Base-by-base conservation (phyloP, 2,797 vertebrate genomes). In the Rhynchotus rufescens region DNA sequence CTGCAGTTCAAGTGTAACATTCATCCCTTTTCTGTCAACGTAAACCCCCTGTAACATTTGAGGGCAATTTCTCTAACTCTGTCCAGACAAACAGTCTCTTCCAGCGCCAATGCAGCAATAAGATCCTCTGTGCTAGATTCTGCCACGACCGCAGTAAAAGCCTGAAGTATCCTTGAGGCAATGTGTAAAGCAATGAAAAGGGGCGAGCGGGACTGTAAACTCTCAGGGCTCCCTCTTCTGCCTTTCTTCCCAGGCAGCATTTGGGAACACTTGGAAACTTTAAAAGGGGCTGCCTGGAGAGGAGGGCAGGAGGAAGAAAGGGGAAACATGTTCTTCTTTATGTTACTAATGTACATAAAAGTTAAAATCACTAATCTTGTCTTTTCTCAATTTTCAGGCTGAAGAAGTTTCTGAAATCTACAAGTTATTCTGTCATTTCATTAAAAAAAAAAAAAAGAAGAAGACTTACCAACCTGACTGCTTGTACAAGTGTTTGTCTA, bases 91-190 rank as follows among this genome's bases (percentile, higher is more conserved):
- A 10, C 44, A 68, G 57, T 21, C 15, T 92, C 62, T 80, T 67
- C 36, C 17, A n/a, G 32, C 61, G 61, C 60, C 81, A 83, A 12
- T 64, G 82, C 74, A 81, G 93, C 65, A 81, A 69, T 12, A 38
- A 66, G 80, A 92, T 69, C 32, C 4, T 7, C 54, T 92, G 86
- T 80, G 93, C 94, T 94, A 93, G 80, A 84, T 95, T 94, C 86
- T 94, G 91, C 91, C 82, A 88, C 77, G 65, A 80, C 42, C 80
- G 91, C 86, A 64, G 54, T 32, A 65, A 82, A 65, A 77, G 74
- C 4, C 11, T 69, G 19, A 62, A 90, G 71, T 57, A 90, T 75
- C 71, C 90, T 86, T 15, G 34, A 85, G 90, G 89, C 47, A 51
- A 25, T 92, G 34, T 90, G 69, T 51, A 71, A 74, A 73, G 90